phyloP scores from a whole-genome alignment of 2,113 vertebrate genomes.

The Burhinus bistriatus region DNA sequence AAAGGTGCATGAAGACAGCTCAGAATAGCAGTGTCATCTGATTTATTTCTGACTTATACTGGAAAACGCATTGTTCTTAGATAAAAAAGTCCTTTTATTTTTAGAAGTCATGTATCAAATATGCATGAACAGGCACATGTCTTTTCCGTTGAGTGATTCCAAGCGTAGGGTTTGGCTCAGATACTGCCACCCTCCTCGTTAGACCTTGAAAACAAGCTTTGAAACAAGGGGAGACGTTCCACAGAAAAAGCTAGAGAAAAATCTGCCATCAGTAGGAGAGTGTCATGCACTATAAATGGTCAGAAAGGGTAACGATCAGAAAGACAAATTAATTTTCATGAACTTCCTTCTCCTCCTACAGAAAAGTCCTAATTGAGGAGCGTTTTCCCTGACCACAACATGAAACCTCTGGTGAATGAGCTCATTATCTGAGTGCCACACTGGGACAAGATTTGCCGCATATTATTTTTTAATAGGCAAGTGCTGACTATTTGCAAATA shows the following conservation, averaged over 20 bases:
- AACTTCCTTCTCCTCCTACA: neutral
- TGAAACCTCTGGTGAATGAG: neutral
- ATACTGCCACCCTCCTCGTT: neutral
- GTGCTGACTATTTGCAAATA: conserved; percentile 41
- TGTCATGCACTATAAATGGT: neutral
- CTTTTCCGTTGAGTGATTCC: conserved; percentile 13
- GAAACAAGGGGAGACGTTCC: neutral
- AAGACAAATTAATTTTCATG: neutral
- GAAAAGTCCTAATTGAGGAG: conserved; percentile 7
- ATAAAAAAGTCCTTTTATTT: conserved; percentile 23
- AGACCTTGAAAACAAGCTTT: conserved; percentile 2
- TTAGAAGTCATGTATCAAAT: conserved; percentile 32
- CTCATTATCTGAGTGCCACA: neutral
- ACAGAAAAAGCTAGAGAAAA: neutral
- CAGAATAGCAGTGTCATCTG: neutral
- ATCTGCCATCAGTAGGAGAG: neutral
- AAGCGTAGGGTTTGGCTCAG: neutral
- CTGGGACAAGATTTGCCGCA: neutral
- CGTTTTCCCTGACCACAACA: neutral
- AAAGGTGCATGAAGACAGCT: neutral
- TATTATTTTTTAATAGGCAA: conserved; percentile 10
- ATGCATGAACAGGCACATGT: conserved; percentile 20
- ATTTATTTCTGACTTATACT: neutral
- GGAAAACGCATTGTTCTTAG: neutral
- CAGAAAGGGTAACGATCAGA: neutral